A percentile compares a stretch with the other conserved stretches of the same genome.
Conservation (phyloP, 2,113 vertebrate genomes). For the Pteropus alecto region DNA sequence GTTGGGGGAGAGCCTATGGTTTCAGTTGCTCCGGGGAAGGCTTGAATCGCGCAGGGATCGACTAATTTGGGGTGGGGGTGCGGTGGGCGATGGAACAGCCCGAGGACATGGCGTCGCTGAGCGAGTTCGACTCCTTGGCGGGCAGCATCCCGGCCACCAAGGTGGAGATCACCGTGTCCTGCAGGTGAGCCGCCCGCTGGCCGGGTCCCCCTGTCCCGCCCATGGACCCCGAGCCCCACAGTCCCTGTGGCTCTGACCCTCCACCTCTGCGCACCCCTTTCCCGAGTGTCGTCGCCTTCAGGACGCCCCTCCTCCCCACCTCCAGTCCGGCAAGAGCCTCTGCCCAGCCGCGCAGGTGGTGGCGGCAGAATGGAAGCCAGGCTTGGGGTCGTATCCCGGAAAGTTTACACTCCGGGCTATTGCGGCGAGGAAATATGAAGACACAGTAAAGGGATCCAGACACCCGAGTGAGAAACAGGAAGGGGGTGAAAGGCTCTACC, state of each 20-base stretch:
- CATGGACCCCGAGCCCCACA: neutral
- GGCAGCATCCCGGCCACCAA: constrained; percentile 94
- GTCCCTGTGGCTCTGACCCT: neutral
- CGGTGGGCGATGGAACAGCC: constrained; percentile 88
- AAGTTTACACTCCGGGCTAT: constrained; percentile 63
- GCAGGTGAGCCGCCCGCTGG: constrained; percentile 84
- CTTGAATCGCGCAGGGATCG: constrained; percentile 19
- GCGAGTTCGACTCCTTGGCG: constrained; percentile 91
- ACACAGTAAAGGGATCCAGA: neutral
- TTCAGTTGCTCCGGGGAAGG: constrained; percentile 42
- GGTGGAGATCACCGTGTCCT: constrained; percentile 96
- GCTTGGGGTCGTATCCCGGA: constrained; percentile 42
- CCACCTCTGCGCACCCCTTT: neutral
- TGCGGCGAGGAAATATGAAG: neutral
- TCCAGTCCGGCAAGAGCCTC: neutral
- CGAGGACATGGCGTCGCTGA: constrained; percentile 91
- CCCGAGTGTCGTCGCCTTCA: neutral
- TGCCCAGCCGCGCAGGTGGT: neutral
- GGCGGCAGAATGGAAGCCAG: neutral
- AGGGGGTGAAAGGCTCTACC: neutral
- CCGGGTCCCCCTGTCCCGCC: constrained; percentile 33
- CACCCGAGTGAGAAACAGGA: neutral
- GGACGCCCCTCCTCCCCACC: neutral
- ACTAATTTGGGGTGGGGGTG: constrained; percentile 65
- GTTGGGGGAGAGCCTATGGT: constrained; percentile 60